Percentiles rank a stretch among this genome's conserved stretches.
These are phyloP conservation scores for Trachemys scripta DNA, from an alignment of 2,113 vertebrate species.

Conservation along the genomic window DNA sequence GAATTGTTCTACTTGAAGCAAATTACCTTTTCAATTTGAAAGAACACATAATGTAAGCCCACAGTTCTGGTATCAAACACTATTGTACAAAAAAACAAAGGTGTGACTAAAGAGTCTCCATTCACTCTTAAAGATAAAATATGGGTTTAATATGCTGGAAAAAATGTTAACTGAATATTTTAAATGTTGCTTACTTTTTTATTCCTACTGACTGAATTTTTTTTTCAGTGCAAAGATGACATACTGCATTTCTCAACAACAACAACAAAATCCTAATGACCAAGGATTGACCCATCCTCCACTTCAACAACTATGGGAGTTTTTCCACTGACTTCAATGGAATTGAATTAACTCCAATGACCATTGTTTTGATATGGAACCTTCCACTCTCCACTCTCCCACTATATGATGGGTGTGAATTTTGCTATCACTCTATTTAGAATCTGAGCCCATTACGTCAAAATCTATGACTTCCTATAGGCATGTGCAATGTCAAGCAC, in stretches of 20 bases:
- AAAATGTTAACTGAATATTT: background rate
- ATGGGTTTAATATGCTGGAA: background rate
- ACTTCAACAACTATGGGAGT: background rate
- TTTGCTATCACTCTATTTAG: background rate
- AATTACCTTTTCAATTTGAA: constrained; percentile 70
- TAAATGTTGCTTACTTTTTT: background rate
- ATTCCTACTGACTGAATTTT: background rate
- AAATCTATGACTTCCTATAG: background rate
- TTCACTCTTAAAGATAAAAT: constrained; percentile 39
- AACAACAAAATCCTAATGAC: background rate
- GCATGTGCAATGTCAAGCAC: accelerated
- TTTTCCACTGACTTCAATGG: background rate
- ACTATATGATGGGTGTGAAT: accelerated
- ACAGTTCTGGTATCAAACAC: background rate
- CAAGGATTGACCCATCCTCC: background rate
- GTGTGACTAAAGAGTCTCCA: constrained; percentile 62
- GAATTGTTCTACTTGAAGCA: constrained; percentile 69
- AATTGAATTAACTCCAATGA: background rate
- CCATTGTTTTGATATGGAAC: background rate
- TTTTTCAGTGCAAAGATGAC: background rate
- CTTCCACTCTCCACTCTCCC: background rate
- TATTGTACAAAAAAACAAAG: constrained; percentile 66
- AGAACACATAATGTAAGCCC: constrained; percentile 49
- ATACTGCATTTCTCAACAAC: background rate
- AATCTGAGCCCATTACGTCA: background rate